These are phyloP conservation scores for Hypotaenidia okinawae DNA, from an alignment of 2,797 vertebrate genomes.

Conservation along the genomic window DNA sequence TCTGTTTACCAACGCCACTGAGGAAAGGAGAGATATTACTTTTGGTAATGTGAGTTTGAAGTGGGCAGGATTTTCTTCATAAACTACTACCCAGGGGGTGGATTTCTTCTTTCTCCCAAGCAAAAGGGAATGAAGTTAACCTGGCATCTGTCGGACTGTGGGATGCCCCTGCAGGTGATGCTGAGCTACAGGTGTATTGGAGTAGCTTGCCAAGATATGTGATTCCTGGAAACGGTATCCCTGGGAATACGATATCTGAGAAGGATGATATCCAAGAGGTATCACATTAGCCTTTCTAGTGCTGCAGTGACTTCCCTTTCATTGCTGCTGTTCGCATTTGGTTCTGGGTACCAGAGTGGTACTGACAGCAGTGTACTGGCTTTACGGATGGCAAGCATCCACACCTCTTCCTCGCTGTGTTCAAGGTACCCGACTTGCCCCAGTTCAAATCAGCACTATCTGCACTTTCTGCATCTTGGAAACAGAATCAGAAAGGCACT, in stretches of 20 bases:
- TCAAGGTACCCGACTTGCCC: background rate
- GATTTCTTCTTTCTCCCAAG: background rate
- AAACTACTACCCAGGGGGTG: accelerated
- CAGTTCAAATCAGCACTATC: background rate
- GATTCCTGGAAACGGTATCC: background rate
- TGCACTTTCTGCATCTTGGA: background rate
- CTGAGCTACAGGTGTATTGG: background rate
- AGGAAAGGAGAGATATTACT: background rate
- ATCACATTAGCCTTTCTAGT: background rate
- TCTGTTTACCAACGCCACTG: background rate
- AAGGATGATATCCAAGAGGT: background rate
- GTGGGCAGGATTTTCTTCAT: background rate
- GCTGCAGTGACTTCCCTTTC: background rate
- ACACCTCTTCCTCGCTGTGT: background rate
- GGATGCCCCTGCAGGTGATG: background rate
- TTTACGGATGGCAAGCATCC: background rate
- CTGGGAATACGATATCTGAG: background rate
- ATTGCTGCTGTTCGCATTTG: background rate
- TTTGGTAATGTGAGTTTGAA: background rate
- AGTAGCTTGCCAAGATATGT: background rate
- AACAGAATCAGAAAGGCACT: background rate
- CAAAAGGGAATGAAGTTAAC: background rate
- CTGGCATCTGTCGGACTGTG: background rate
- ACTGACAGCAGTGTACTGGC: background rate
- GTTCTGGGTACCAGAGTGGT: background rate